Evolutionary conservation across 2,113 vertebrate genomes (phyloP).

Genomic region (Pyxicephalus adspersus): DNA sequence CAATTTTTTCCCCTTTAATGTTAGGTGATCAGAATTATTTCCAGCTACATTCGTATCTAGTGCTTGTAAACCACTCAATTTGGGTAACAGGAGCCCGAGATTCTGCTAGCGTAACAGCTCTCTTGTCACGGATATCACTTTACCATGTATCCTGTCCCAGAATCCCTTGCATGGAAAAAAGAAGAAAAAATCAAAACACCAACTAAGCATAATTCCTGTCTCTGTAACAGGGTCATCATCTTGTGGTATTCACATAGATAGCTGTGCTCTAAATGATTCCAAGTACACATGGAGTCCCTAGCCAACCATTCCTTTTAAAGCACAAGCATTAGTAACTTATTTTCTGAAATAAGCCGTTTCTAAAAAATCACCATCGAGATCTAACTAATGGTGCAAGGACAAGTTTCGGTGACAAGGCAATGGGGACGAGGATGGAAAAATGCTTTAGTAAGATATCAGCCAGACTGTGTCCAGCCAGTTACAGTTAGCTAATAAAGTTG

Average conservation of each 20-base stretch:
- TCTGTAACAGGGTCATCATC: conserved; percentile 15
- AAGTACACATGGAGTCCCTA: background rate
- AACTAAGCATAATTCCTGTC: conserved; percentile 23
- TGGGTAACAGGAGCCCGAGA: conserved; percentile 16
- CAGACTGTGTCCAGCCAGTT: no score
- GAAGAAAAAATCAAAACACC: conserved; percentile 11
- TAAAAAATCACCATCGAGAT: background rate
- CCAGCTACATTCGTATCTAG: no score
- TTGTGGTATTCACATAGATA: background rate
- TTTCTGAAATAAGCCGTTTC: background rate
- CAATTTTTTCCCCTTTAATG: no score
- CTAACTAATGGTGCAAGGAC: no score
- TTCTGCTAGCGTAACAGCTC: conserved; percentile 43
- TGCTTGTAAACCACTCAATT: conserved; percentile 24
- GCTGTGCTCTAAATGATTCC: background rate
- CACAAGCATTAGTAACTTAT: background rate
- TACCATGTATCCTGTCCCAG: conserved; percentile 27
- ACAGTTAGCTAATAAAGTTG: no score
- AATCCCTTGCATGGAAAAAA: conserved; percentile 21
- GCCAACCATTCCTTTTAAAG: background rate
- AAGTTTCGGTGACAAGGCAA: no score
- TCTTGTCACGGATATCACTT: conserved; percentile 20
- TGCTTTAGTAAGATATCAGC: no score
- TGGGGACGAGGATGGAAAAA: no score
- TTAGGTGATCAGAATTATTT: no score